Base-by-base conservation (phyloP, 35 echinoderm and acorn worm genomes). In the Amphiura filiformis region DNA sequence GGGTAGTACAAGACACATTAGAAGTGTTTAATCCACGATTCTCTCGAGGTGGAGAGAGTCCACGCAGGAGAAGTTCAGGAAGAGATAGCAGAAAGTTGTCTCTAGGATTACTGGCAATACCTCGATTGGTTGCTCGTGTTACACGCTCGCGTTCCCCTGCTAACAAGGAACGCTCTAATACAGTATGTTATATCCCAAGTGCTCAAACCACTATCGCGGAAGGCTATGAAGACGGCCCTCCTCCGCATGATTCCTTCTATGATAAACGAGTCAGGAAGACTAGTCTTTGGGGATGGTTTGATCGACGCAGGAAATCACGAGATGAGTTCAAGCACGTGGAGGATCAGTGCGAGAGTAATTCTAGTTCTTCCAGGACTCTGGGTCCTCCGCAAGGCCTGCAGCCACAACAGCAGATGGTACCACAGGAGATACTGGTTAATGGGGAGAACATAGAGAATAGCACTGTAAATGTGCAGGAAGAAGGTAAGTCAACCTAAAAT, bases 31-130 rank as follows among this genome's bases (percentile, higher is more conserved):
- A 75, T 57, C 89, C 89, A 23, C 65, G 85, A 13, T 84, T 44
- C 32, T 39, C 31, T 56, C 81, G 38, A 18, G 34, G 47, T 20
- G 81, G 85, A 18, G 76, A 56, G 12, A 61, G 82, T 32, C 81
- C 84, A 42, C 61, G 57, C 22, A 64, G 82, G 1, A 80, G 75
- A 33, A 91, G 82, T 30, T 83, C 89, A 36, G 34, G 84, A 12
- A 82, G 89, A 34, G 89, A 91, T 37, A 91, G 82, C 32, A 44
- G 89, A 14, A 91, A 91, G 82, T 36, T 85, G 4, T 91, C 89
- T 23, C 82, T 83, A n/a, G 89, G 89, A 33, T 75, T 91, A 2
- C 83, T 91, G 41, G 89, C 89, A 23, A 32, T 91, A 37, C 89
- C 89, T 34, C 79, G 89, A 32, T 80, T 91, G 39, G 89, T 91